phyloP scores from a whole-genome alignment of 2,888 invertebrate species.

The Drosophila buzzatii region DNA sequence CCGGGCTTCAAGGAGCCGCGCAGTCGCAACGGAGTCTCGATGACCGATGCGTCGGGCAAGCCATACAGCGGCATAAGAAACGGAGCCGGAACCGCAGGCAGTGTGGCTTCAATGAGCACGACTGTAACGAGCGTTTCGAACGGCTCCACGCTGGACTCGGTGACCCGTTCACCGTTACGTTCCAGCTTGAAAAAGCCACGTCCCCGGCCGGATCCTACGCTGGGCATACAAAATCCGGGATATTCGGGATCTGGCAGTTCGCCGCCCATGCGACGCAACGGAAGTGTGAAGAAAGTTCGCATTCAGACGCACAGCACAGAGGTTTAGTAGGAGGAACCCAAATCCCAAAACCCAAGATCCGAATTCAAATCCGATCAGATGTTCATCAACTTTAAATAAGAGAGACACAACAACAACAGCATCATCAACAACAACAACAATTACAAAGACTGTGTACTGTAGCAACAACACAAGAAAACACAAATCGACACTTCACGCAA shows the following conservation, averaged over 20 bases:
- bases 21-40: slow-evolving; percentile 88
- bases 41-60: slow-evolving; percentile 95
- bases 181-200: slow-evolving; percentile 94
- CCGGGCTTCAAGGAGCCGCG: slow-evolving; percentile 93
- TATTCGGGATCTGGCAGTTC: slow-evolving; percentile 90
- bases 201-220: slow-evolving; percentile 86
- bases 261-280: slow-evolving; percentile 93
- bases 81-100: slow-evolving; percentile 86
- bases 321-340: slow-evolving; percentile 86
- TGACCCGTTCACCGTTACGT: slow-evolving; percentile 89
- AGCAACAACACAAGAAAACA: slow-evolving; percentile 55
- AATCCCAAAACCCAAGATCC: slow-evolving; percentile 18
- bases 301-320: slow-evolving; percentile 97
- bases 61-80: slow-evolving; percentile 89
- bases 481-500: slow-evolving; percentile 43
- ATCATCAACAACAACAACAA: slow-evolving; percentile 56
- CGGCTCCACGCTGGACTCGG: slow-evolving; percentile 85
- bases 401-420: slow-evolving; percentile 51
- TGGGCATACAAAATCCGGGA: slow-evolving; percentile 95
- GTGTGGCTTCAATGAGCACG: slow-evolving; percentile 91
- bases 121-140: slow-evolving; percentile 89
- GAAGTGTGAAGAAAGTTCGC: slow-evolving; percentile 95
- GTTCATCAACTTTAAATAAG: slow-evolving; percentile 29
- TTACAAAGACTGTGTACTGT: slow-evolving; percentile 76
- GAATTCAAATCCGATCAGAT: background rate